These are phyloP conservation scores for Ectobius pallidus DNA, from an alignment of 2,888 invertebrate genomes.

Conservation along the genomic window DNA sequence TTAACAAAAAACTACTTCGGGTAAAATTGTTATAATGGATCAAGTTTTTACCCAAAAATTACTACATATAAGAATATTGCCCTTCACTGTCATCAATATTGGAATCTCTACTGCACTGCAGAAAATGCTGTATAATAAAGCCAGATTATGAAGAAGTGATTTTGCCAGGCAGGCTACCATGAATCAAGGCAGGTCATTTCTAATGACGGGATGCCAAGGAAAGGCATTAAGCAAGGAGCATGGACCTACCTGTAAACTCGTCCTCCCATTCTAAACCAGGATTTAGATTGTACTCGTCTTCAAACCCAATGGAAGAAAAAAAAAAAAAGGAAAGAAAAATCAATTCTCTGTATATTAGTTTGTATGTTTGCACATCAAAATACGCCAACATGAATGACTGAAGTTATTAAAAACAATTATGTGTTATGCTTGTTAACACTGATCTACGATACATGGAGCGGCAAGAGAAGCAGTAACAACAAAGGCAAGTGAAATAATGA, in stretches of 20 bases:
- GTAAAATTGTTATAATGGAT: no score
- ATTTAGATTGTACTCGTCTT: slow-evolving; percentile 99
- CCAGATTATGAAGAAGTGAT: no score
- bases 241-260: slow-evolving; percentile 98
- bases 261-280: slow-evolving; percentile 99
- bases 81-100: not conserved
- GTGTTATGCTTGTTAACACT: no score
- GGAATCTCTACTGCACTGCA: slow-evolving; percentile 2
- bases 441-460: no score
- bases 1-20: no score
- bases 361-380: not conserved
- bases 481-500: no score
- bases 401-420: no score
- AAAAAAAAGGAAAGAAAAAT: slow-evolving; percentile 61
- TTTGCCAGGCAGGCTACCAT: slow-evolving; percentile 14
- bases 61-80: not conserved
- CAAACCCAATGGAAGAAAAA: slow-evolving; percentile 64
- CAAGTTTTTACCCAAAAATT: no score
- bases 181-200: no score
- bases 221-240: slow-evolving; percentile 24
- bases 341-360: slow-evolving; percentile 47
- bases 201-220: not conserved
- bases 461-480: no score
- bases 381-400: slow-evolving; percentile 1
- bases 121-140: not conserved